Conservation (phyloP, 2,888 invertebrate genomes). For the Acrobasis consociella region DNA sequence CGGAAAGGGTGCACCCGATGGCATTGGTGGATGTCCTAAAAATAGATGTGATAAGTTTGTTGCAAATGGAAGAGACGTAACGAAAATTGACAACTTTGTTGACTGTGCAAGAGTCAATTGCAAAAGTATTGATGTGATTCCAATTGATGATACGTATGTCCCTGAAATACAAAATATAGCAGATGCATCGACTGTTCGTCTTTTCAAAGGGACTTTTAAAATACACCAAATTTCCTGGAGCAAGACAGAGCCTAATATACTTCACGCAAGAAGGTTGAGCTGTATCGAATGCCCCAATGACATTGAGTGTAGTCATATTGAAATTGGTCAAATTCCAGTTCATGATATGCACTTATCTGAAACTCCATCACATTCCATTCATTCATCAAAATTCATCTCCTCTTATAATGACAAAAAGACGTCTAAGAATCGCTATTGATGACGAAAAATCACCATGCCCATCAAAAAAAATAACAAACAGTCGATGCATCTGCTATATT, state of each 20-base stretch:
- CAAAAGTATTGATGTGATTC: constrained; percentile 12
- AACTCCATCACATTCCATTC: too few species aligned
- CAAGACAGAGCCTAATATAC: too few species aligned
- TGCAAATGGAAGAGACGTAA: constrained; percentile 6
- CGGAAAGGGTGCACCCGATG: constrained; percentile 10
- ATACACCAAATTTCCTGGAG: too few species aligned
- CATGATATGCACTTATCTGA: too few species aligned
- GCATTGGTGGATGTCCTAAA: constrained; percentile 9
- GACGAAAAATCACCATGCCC: not conserved
- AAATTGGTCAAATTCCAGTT: not conserved
- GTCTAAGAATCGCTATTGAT: too few species aligned
- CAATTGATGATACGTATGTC: constrained; percentile 16
- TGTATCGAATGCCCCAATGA: constrained; percentile 1
- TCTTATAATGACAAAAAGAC: too few species aligned
- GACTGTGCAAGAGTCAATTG: constrained; percentile 11
- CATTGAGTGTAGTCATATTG: constrained; percentile 16
- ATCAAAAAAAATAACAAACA: not conserved
- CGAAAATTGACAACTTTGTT: constrained; percentile 6
- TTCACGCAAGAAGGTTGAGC: too few species aligned
- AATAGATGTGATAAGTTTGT: not conserved
- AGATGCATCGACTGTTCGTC: too few species aligned
- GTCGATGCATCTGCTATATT: constrained; percentile 8
- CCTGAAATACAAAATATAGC: not conserved
- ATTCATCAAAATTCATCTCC: too few species aligned
- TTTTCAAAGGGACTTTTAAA: too few species aligned